phyloP scores from a whole-genome alignment of 2,797 vertebrate species.

The Myotis daubentonii region DNA sequence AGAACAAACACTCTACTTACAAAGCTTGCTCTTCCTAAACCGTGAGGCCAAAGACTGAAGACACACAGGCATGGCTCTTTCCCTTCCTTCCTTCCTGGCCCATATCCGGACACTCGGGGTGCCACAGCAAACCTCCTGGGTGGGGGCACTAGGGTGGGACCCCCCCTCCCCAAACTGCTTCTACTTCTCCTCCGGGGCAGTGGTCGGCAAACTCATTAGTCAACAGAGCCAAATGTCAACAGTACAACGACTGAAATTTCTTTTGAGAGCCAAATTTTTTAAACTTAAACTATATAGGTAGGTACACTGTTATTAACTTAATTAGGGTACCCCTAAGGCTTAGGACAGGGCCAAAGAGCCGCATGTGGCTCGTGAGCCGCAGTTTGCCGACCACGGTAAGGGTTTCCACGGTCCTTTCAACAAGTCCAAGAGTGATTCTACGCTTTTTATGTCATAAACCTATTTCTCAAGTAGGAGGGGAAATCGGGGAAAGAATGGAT shows the following conservation, averaged over 20 bases:
- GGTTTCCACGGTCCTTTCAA: slow-evolving; percentile 30
- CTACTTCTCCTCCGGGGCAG: not conserved
- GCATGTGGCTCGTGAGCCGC: too few relatives aligned
- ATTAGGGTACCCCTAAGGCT: too few relatives aligned
- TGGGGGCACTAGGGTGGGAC: slow-evolving; percentile 33
- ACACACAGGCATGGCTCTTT: slow-evolving; percentile 27
- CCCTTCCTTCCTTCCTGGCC: slow-evolving; percentile 59
- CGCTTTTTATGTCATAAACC: slow-evolving; percentile 45
- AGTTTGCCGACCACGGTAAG: not conserved
- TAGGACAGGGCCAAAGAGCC: too few relatives aligned
- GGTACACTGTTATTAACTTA: too few relatives aligned
- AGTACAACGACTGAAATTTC: too few relatives aligned
- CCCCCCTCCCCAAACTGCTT: not conserved
- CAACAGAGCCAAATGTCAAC: too few relatives aligned
- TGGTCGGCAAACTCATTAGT: too few relatives aligned
- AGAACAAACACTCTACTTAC: slow-evolving; percentile 57
- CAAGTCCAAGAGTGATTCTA: slow-evolving; percentile 29
- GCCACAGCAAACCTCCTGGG: slow-evolving; percentile 62
- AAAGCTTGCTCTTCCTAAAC: slow-evolving; percentile 67
- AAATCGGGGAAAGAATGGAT: not conserved
- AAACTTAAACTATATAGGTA: too few relatives aligned
- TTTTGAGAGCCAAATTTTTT: too few relatives aligned
- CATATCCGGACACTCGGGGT: slow-evolving; percentile 33
- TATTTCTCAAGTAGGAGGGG: slow-evolving; percentile 31
- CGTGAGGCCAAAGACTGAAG: slow-evolving; percentile 28